Conservation (phyloP, 2,113 vertebrate species). For the Cyprinus carpio region DNA sequence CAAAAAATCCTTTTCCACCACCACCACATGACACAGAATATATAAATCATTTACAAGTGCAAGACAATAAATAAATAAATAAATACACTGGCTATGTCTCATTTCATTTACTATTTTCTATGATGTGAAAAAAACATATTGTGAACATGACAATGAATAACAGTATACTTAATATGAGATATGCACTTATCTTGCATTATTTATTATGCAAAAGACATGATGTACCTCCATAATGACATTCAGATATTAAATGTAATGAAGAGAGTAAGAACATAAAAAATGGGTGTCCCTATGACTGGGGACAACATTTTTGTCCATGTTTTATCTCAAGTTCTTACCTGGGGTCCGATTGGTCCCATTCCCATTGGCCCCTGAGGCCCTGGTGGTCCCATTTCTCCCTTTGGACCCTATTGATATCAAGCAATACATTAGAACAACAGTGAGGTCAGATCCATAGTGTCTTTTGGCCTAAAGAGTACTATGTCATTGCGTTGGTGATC, state of each 20-base stretch:
- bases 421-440: background rate
- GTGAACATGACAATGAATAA: background rate
- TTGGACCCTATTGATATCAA: conserved; percentile 65
- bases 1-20: conserved; percentile 74
- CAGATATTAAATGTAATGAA: background rate
- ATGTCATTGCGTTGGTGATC: conserved; percentile 38
- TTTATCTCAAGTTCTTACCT: conserved; percentile 70
- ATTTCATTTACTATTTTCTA: background rate
- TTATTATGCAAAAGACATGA: background rate
- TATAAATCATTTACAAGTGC: background rate
- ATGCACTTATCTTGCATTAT: background rate
- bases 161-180: background rate
- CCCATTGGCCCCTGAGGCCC: conserved; percentile 81
- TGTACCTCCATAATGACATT: background rate
- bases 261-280: background rate
- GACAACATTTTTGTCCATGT: background rate
- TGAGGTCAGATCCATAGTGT: background rate
- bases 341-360: conserved; percentile 73
- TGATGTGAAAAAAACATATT: background rate
- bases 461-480: background rate
- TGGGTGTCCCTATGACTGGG: background rate
- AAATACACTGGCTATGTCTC: background rate
- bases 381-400: conserved; percentile 75
- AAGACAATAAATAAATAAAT: no score
- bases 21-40: conserved; percentile 67